These are phyloP conservation scores for Eristalis tenax DNA, from an alignment of 2,888 invertebrate genomes.

Conservation along the genomic window DNA sequence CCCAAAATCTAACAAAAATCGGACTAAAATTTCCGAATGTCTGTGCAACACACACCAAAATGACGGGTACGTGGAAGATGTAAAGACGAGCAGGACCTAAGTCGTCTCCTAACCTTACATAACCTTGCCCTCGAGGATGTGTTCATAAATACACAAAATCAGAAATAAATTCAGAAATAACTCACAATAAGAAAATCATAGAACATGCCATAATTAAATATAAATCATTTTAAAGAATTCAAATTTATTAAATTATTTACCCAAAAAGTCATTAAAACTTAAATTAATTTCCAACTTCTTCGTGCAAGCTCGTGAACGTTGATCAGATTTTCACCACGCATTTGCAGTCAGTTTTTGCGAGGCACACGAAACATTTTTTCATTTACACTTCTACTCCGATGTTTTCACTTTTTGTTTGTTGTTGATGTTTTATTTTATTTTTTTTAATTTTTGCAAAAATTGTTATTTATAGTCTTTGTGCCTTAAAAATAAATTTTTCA, in stretches of 20 bases:
- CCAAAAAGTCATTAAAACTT: constrained; percentile 81
- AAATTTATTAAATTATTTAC: constrained; percentile 75
- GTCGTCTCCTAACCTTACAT: too few species aligned
- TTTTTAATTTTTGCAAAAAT: not conserved
- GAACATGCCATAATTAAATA: not conserved
- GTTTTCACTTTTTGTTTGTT: not conserved
- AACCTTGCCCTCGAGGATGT: too few species aligned
- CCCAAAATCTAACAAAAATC: too few species aligned
- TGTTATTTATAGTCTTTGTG: not conserved
- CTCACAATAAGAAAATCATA: not conserved
- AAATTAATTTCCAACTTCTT: constrained; percentile 41
- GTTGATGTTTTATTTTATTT: not conserved
- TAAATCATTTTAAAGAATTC: too few species aligned
- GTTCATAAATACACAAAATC: too few species aligned
- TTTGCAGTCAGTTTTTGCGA: constrained; percentile 19
- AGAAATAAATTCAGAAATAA: too few species aligned
- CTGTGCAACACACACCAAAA: too few species aligned
- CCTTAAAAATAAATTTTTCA: not conserved
- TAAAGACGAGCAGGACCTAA: too few species aligned
- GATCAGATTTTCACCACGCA: not conserved
- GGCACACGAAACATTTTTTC: constrained; percentile 35
- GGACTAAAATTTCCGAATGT: too few species aligned
- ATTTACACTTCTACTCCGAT: not conserved
- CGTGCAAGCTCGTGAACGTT: constrained; percentile 5
- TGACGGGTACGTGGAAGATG: too few species aligned